Evolutionary conservation across 2,113 vertebrate genomes (phyloP).

Genomic region (Vanacampus margaritifer): DNA sequence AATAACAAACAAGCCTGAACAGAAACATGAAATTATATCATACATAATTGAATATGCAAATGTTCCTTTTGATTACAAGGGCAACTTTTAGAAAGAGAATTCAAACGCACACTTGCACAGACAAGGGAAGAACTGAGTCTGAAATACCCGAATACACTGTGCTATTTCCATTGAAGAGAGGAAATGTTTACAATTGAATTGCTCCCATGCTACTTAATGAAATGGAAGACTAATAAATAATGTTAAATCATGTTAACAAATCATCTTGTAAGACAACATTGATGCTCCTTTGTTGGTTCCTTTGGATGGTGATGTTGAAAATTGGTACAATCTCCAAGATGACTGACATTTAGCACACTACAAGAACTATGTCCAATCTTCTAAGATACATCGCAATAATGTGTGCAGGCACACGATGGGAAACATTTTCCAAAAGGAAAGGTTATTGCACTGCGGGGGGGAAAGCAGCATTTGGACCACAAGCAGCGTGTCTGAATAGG

Average conservation of each 20-base stretch:
- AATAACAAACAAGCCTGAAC: slow-evolving; percentile 16
- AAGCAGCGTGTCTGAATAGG: neutral
- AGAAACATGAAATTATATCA: neutral
- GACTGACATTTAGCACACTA: slow-evolving; percentile 43
- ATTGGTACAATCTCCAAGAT: slow-evolving; percentile 36
- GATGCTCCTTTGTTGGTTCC: slow-evolving; percentile 15
- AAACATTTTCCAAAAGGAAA: slow-evolving; percentile 10
- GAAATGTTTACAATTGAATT: slow-evolving; percentile 36
- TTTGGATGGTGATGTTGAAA: slow-evolving; percentile 21
- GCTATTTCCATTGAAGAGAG: neutral
- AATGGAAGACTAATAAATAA: slow-evolving; percentile 30
- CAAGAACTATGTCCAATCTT: slow-evolving; percentile 27
- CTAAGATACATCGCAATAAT: slow-evolving; percentile 15
- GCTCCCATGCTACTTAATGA: slow-evolving; percentile 26
- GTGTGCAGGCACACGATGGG: slow-evolving; percentile 10
- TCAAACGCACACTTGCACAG: neutral
- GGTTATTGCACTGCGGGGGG: neutral
- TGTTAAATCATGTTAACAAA: slow-evolving; percentile 5
- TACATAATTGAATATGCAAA: neutral
- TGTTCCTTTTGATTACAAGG: neutral
- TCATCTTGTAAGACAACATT: slow-evolving; percentile 32
- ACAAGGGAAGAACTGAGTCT: neutral
- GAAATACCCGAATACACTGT: neutral
- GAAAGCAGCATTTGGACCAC: neutral
- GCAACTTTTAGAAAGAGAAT: neutral